Evolutionary conservation across 1,140 invertebrate species (phyloP), one percentile per base, ranked within the genome.

Genomic region (Lordiphosa clarofinis): DNA sequence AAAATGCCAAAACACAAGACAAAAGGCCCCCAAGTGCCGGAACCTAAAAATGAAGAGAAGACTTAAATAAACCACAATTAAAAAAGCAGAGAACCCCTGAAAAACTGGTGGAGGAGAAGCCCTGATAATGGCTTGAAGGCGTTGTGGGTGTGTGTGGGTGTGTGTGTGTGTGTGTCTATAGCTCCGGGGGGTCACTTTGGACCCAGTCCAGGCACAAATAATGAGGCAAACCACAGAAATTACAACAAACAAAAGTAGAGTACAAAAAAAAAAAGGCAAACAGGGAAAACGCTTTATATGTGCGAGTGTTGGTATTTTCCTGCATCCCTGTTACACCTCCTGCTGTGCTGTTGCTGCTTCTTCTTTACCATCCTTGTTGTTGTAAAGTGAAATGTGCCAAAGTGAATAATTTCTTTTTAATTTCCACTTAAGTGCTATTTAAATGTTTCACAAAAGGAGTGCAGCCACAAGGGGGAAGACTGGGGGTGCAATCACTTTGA

Each of bases 361-460:
- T 39, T 39, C 37, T 13, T 39, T 39, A 12, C 12, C 13, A 13
- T 39, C 19, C 13, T 40, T 15, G 12, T 40, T 24, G 19, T 28
- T 48, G 11, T 48, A 61, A 54, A 33, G 63, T 59, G 33, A 67
- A 60, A 53, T 69, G 65, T 60, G 64, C 56, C 65, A 69, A 69
- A 69, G 65, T 69, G 65, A 69, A 68, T 69, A 69, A 69, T 69
- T 69, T 69, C 65, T 69, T 69, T 69, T 69, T 69, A 69, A 69
- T 69, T 69, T 69, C 65, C 65, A 69, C 65, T 69, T 69, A 69
- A 69, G 65, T 69, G 65, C 68, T 56, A 68, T 69, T 69, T 69
- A 60, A 69, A 69, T 69, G 64, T 56, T 69, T 53, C 49, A 43
- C 62, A 61, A 59, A 49, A 54, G 63, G 67, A 59, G 64, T 58